Percentiles rank a stretch among this genome's conserved stretches.
Conservation (phyloP, 2,113 vertebrate genomes). For the Chlamydotis undulata region DNA sequence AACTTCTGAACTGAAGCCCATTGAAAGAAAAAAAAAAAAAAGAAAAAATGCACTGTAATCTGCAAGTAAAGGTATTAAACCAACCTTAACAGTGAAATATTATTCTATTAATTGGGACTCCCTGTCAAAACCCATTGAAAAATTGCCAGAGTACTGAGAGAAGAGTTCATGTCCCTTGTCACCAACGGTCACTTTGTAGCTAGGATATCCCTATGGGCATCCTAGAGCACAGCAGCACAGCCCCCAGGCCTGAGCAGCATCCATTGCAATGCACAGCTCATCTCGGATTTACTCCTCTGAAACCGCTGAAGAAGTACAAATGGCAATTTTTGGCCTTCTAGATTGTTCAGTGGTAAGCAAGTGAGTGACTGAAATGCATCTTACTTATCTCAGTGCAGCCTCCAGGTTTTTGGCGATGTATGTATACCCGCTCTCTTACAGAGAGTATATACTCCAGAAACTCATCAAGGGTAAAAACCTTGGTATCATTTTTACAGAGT, state of each 20-base stretch:
- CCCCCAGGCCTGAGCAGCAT: neutral
- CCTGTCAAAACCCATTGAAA: conserved; percentile 20
- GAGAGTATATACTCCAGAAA: neutral
- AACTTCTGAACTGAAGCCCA: neutral
- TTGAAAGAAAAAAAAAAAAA: neutral
- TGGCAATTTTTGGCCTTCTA: neutral
- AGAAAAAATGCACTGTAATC: neutral
- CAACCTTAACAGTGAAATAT: neutral
- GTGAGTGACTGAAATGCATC: neutral
- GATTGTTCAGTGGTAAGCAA: neutral
- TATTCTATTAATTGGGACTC: conserved; percentile 16
- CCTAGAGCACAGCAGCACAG: neutral
- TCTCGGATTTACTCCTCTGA: neutral
- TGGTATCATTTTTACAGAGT: neutral
- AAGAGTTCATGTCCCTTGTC: neutral
- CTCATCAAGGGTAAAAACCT: neutral
- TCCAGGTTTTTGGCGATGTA: neutral
- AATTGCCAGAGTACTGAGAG: neutral
- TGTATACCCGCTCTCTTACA: neutral
- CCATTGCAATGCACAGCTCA: neutral
- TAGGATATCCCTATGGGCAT: neutral
- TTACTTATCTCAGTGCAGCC: neutral
- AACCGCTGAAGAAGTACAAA: neutral
- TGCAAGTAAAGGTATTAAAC: neutral
- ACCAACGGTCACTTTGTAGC: neutral